A percentile compares a stretch with the other conserved stretches of the same genome.
Conservation (phyloP, 1,140 invertebrate genomes). For the Fopius arisanus region DNA sequence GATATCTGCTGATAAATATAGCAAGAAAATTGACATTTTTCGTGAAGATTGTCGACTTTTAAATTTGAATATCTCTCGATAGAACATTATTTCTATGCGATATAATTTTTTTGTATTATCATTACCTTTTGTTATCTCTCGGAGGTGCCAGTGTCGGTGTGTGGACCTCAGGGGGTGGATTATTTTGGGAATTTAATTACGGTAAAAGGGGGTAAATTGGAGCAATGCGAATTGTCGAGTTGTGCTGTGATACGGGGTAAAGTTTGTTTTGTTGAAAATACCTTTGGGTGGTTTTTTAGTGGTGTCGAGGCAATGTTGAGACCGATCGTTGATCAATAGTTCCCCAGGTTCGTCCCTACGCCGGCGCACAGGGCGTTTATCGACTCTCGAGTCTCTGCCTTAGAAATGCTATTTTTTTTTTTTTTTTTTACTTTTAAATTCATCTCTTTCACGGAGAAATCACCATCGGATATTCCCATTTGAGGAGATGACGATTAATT, state of each 20-base stretch:
- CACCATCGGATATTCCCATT: too few species aligned
- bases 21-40: too few species aligned
- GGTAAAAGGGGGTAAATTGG: neutral
- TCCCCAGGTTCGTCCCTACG: neutral
- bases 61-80: too few species aligned
- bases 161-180: neutral
- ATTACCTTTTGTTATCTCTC: neutral
- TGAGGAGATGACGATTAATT: too few species aligned
- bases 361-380: neutral
- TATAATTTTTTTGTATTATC: neutral
- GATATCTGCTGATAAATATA: too few species aligned
- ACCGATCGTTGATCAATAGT: constrained; percentile 8
- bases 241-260: neutral
- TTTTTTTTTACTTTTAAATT: neutral
- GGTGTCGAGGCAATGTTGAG: neutral
- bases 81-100: too few species aligned
- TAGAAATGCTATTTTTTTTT: neutral
- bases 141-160: too few species aligned
- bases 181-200: neutral
- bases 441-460: neutral
- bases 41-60: too few species aligned
- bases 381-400: constrained; percentile 4
- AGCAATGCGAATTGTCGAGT: neutral
- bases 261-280: neutral
- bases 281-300: neutral